Evolutionary conservation across 2,113 vertebrate genomes (phyloP).

Genomic region (Eubucco bourcierii): DNA sequence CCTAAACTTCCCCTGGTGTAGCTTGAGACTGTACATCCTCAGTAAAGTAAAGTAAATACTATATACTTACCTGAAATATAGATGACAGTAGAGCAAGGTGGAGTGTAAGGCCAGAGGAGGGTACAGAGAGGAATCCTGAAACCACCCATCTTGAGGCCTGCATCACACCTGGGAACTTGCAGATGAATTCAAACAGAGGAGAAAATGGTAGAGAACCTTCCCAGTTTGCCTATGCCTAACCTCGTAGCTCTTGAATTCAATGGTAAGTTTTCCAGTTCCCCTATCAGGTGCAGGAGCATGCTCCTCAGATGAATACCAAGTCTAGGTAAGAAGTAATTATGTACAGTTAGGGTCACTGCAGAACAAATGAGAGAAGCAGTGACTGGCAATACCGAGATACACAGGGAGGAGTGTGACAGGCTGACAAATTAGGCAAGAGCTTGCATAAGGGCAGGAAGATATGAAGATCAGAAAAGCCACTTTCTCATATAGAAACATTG

Average conservation of each 20-base stretch:
- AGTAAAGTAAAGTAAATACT: not conserved
- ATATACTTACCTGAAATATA: not conserved
- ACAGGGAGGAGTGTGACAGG: not conserved
- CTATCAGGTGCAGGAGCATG: not conserved
- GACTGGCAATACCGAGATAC: not conserved
- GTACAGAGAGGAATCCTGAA: not conserved
- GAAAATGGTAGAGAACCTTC: not conserved
- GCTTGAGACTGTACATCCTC: too few relatives aligned
- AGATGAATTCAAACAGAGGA: not conserved
- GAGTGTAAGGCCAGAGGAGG: not conserved
- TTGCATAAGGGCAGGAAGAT: slow-evolving; percentile 1
- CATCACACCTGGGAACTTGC: not conserved
- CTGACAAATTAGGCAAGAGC: not conserved
- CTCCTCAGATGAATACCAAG: not conserved
- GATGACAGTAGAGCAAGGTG: not conserved
- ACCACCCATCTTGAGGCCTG: not conserved
- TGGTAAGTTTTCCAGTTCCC: not conserved
- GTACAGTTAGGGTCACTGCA: not conserved
- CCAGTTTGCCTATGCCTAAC: not conserved
- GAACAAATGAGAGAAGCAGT: not conserved
- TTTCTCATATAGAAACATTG: not conserved
- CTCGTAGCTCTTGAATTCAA: not conserved
- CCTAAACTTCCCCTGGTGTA: too few relatives aligned
- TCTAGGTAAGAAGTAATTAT: not conserved
- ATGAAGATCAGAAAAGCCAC: not conserved